Evolutionary conservation across 2,113 vertebrate species (phyloP).

Genomic region (Cepphus grylle): DNA sequence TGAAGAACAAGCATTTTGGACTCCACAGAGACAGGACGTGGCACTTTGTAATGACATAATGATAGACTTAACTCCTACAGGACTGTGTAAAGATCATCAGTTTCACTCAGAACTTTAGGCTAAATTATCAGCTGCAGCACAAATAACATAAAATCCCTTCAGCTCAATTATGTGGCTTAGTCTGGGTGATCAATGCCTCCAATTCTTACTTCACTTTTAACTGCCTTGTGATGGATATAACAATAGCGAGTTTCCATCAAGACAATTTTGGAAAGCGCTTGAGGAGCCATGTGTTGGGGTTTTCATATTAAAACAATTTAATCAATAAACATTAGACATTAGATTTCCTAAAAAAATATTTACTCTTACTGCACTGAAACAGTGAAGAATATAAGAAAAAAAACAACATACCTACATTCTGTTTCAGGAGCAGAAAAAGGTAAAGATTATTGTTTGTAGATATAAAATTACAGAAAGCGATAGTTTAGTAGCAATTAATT

Average conservation of each 20-base stretch:
- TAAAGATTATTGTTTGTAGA: not conserved
- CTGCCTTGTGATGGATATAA: not conserved
- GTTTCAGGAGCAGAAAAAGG: not conserved
- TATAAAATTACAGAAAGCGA: not conserved
- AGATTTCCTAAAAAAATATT: not conserved
- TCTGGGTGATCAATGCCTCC: not conserved
- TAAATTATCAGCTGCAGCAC: not conserved
- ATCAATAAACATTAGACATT: not conserved
- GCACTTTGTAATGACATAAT: not conserved
- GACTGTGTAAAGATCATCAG: not conserved
- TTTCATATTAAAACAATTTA: constrained; percentile 20
- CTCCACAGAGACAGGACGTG: not conserved
- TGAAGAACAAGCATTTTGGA: not conserved
- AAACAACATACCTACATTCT: not conserved
- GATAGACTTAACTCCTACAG: not conserved
- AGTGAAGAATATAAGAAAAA: not conserved
- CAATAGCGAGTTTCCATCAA: not conserved
- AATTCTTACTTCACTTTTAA: not conserved
- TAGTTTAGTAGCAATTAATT: not conserved
- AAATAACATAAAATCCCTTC: constrained; percentile 10
- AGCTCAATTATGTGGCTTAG: not conserved
- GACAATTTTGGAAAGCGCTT: constrained; percentile 22
- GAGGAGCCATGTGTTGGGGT: not conserved
- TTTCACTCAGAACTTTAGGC: not conserved
- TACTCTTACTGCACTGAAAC: not conserved